Base-by-base conservation (phyloP, 1,140 invertebrate species). In the Pemphigus obesinymphae region DNA sequence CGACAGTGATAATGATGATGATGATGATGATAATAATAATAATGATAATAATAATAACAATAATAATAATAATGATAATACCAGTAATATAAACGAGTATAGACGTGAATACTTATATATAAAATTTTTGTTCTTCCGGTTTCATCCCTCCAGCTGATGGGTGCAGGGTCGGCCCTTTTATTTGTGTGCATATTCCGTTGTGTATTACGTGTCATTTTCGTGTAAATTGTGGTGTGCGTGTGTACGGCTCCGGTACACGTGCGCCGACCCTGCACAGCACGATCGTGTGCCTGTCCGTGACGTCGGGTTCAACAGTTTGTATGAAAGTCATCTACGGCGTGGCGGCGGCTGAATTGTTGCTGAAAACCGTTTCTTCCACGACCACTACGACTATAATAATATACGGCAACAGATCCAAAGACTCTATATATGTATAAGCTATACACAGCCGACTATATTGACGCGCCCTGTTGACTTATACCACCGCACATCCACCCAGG, bases 291-390 rank as follows among this genome's bases (percentile, higher is more conserved):
- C 68, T 70, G 40, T 10, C 68, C 68, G 40, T 70, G 68, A 70
- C 68, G 40, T 70, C 13, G 68, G 68, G 37, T 70, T 45, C 68
- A 45, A 70, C 68, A 45, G 68, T 70, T 70, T 70, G 68, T 66
- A 37, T 11, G 7, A 70, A 45, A 70, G 68, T 45, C 68, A 7
- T 13, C 23, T 6, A 5, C 63, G 15, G 23, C 15, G 50, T 17
- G 53, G 26, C 1, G 26, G 31, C 11, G 11, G 68, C 68, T 4
- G 23, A 43, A 70, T 70, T 70, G 66, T 70, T 70, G 66, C 66
- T 70, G 37, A 43, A 34, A 23, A 70, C n/a, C 10, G 58, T 61
- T 31, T 61, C 58, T 61, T 17, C 13, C 15, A 13, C 66, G 34
- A 70, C 63, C n/a, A n/a, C n/a, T n/a, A n/a, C n/a, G n/a, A n/a